Conservation (phyloP, 1,140 invertebrate genomes). For the Papilio polytes region DNA sequence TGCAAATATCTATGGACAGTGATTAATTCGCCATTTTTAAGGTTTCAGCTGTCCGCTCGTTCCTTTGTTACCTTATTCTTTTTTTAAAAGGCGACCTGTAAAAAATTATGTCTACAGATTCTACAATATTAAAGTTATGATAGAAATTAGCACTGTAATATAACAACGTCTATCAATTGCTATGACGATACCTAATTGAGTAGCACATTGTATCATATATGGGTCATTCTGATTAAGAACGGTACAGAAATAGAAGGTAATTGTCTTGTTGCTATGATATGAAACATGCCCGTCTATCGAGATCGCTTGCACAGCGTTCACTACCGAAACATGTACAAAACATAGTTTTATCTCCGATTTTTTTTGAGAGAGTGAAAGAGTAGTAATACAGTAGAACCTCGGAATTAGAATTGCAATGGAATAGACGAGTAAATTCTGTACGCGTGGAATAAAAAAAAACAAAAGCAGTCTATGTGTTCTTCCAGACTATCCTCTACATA, state of each 20-base stretch:
- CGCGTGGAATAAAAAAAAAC: no score
- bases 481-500: no score
- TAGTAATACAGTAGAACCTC: background rate
- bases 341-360: background rate
- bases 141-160: background rate
- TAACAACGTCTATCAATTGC: constrained; percentile 8
- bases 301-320: background rate
- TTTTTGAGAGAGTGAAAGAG: background rate
- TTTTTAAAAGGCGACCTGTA: no score
- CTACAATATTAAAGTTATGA: background rate
- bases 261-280: constrained; percentile 44
- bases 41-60: no score
- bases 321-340: background rate
- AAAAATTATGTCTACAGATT: background rate
- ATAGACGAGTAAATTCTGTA: no score
- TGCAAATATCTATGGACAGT: no score
- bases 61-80: no score
- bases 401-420: no score
- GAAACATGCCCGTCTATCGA: background rate
- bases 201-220: constrained; percentile 31
- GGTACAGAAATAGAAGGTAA: constrained; percentile 45
- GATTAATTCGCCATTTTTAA: no score
- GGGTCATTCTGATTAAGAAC: constrained; percentile 46
- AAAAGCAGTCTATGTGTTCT: no score
- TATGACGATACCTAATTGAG: constrained; percentile 27